Evolutionary conservation across 2,888 invertebrate genomes (phyloP).

Genomic region (Yponomeuta evonymella): DNA sequence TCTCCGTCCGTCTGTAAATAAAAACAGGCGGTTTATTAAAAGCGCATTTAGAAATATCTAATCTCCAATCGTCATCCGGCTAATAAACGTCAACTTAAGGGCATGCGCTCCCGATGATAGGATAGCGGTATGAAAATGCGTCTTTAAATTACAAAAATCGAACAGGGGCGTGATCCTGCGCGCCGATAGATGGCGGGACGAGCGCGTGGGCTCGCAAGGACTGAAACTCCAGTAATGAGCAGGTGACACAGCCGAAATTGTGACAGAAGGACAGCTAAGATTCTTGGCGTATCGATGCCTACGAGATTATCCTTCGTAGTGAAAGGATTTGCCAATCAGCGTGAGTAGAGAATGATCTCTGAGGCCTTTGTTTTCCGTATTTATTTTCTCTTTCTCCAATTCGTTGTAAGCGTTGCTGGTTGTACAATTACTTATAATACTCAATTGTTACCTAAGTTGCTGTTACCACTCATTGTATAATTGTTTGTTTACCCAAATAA

Average conservation of each 20-base stretch:
- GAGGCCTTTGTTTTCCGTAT: too few relatives aligned
- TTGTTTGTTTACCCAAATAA: too few relatives aligned
- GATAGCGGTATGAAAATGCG: constrained; percentile 55
- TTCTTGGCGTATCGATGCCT: neutral
- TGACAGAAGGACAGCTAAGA: neutral
- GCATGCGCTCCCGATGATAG: constrained; percentile 64
- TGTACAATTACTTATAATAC: too few relatives aligned
- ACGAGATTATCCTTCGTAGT: neutral
- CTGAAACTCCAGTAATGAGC: constrained; percentile 51
- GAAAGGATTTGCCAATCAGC: too few relatives aligned
- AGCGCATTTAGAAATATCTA: constrained; percentile 4
- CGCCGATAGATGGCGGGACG: constrained; percentile 32
- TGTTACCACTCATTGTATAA: too few relatives aligned
- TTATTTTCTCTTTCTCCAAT: too few relatives aligned
- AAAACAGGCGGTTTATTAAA: neutral
- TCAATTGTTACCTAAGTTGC: too few relatives aligned
- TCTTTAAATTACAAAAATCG: constrained; percentile 50
- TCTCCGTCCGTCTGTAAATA: neutral
- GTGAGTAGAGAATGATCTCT: too few relatives aligned
- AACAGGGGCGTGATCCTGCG: neutral
- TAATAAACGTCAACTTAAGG: constrained; percentile 24
- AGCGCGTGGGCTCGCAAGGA: constrained; percentile 41
- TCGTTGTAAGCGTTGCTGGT: too few relatives aligned
- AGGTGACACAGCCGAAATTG: neutral
- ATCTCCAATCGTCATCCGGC: neutral